Conservation (phyloP, 1,140 invertebrate species). For the Ostrea edulis region DNA sequence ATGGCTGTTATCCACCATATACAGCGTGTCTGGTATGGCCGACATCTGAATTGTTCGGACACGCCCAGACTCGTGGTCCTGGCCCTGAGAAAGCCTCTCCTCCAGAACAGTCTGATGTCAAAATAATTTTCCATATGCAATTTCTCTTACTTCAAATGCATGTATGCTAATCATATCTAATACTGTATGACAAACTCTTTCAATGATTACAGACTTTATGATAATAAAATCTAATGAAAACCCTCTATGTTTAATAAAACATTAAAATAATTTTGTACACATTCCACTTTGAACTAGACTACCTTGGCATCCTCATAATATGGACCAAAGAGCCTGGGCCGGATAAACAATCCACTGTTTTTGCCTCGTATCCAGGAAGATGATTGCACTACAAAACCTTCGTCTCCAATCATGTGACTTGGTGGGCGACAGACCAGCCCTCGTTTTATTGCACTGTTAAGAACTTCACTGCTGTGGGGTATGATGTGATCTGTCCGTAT, state of each 20-base stretch:
- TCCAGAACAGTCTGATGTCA: conserved; percentile 86
- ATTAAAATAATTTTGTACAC: neutral
- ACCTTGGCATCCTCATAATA: conserved; percentile 97
- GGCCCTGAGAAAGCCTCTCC: conserved; percentile 86
- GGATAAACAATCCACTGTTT: conserved; percentile 90
- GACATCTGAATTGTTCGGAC: conserved; percentile 82
- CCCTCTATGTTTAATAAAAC: neutral
- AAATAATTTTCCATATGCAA: neutral
- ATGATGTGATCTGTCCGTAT: conserved; percentile 94
- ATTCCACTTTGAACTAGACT: neutral
- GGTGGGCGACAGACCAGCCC: conserved; percentile 92
- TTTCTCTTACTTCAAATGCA: neutral
- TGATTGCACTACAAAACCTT: conserved; percentile 82
- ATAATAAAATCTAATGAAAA: neutral
- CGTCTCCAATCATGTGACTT: conserved; percentile 90
- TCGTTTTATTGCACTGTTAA: conserved; percentile 87
- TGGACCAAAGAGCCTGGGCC: conserved; percentile 93
- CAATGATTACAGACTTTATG: neutral
- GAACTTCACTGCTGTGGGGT: conserved; percentile 90
- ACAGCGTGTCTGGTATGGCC: conserved; percentile 93
- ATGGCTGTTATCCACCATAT: conserved; percentile 88
- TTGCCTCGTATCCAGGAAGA: conserved; percentile 92
- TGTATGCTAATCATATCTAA: neutral
- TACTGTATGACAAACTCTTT: conserved; percentile 4
- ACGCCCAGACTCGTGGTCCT: conserved; percentile 88